phyloP scores from a whole-genome alignment of 2,113 vertebrate species.

The Menura novaehollandiae region DNA sequence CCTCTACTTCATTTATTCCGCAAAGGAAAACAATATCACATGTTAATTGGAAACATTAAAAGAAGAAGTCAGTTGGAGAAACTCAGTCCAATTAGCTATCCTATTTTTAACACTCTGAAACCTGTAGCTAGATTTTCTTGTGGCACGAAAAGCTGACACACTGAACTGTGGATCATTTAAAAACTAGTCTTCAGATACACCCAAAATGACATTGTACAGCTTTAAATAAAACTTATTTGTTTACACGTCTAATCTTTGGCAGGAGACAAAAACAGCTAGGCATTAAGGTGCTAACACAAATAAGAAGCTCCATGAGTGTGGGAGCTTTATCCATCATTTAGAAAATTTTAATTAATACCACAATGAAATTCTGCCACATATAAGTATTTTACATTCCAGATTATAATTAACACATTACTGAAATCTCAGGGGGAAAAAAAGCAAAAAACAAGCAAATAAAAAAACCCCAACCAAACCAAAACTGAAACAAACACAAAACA shows the following conservation, averaged over 20 bases:
- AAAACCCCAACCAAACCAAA: neutral
- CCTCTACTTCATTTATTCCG: neutral
- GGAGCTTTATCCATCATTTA: neutral
- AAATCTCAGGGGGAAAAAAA: rapidly evolving
- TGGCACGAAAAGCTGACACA: neutral
- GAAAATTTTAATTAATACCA: neutral
- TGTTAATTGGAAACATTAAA: neutral
- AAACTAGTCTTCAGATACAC: neutral
- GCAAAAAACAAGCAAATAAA: neutral
- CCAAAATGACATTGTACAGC: neutral
- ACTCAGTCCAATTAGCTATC: neutral
- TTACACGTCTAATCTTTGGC: neutral
- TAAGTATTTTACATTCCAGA: neutral
- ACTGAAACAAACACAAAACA: neutral
- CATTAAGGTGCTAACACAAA: neutral
- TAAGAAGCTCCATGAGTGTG: neutral
- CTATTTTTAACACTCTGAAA: neutral
- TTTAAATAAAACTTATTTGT: neutral
- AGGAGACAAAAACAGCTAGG: neutral
- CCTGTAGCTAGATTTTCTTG: neutral
- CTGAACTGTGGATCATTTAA: neutral
- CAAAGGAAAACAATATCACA: neutral
- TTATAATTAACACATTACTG: neutral
- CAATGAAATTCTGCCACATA: neutral
- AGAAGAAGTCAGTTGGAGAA: neutral